These are phyloP conservation scores for Denticeps clupeoides DNA, from an alignment of 2,797 vertebrate genomes.

Conservation along the genomic window DNA sequence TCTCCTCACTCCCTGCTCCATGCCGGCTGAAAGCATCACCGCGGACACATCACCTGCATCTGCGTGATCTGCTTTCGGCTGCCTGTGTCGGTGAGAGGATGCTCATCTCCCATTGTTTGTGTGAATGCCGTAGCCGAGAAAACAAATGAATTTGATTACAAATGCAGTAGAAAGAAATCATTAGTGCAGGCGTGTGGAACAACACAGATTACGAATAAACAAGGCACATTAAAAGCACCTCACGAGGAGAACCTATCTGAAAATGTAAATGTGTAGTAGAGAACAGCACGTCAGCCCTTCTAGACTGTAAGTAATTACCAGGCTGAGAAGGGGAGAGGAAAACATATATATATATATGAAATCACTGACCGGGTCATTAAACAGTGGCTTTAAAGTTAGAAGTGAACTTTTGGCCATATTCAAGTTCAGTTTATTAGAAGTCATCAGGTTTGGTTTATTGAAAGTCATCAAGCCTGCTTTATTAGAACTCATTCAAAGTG, in stretches of 20 bases:
- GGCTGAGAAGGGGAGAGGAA: slow-evolving; percentile 35
- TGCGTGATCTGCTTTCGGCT: too few species aligned
- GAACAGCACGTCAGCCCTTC: slow-evolving; percentile 24
- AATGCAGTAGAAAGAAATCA: slow-evolving; percentile 71
- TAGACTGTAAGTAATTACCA: slow-evolving; percentile 47
- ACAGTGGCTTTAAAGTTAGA: slow-evolving; percentile 29
- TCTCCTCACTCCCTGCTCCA: too few species aligned
- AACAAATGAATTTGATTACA: slow-evolving; percentile 81
- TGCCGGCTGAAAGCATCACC: too few species aligned
- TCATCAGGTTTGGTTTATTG: slow-evolving; percentile 2
- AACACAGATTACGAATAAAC: slow-evolving; percentile 52
- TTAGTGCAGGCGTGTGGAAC: slow-evolving; percentile 69
- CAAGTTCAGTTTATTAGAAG: slow-evolving; percentile 26
- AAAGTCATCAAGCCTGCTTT: not conserved
- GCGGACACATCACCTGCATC: too few species aligned
- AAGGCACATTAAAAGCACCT: slow-evolving; percentile 63
- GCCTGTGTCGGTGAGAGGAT: too few species aligned
- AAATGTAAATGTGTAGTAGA: slow-evolving; percentile 51
- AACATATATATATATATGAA: slow-evolving; percentile 42
- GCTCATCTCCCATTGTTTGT: slow-evolving; percentile 57
- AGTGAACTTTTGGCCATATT: slow-evolving; percentile 11
- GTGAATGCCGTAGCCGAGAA: slow-evolving; percentile 61
- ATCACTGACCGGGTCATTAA: slow-evolving; percentile 60
- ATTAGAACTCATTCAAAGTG: not conserved
- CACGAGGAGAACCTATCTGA: slow-evolving; percentile 47